phyloP scores from a whole-genome alignment of 1,140 invertebrate genomes.

The Kradibia gibbosae region DNA sequence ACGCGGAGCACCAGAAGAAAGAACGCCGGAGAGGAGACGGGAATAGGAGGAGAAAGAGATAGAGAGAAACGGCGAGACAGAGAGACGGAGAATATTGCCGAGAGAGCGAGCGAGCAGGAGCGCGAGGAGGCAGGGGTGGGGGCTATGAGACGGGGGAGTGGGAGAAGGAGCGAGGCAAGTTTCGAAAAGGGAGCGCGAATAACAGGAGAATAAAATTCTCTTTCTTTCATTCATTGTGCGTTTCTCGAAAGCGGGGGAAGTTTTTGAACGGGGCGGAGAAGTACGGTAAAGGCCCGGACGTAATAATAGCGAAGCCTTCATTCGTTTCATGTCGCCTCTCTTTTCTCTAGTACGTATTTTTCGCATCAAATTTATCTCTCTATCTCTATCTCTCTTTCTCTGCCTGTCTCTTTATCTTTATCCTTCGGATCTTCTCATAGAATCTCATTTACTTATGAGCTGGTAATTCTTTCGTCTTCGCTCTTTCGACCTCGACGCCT shows the following conservation, averaged over 20 bases:
- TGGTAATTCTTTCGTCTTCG: background rate
- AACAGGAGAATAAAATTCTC: slow-evolving; percentile 37
- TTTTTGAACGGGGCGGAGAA: slow-evolving; percentile 1
- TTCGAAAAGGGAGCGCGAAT: slow-evolving; percentile 18
- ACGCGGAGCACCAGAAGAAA: slow-evolving; percentile 2
- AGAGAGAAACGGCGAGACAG: background rate
- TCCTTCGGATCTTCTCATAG: background rate
- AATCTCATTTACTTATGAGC: slow-evolving; percentile 24
- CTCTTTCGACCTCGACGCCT: too few relatives aligned
- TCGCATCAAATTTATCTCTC: background rate
- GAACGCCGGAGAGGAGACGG: background rate
- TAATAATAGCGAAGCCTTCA: background rate
- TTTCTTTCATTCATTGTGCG: background rate
- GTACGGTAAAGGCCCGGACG: slow-evolving; percentile 16
- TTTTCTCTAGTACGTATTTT: background rate
- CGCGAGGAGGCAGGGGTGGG: too few relatives aligned
- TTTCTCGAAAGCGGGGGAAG: slow-evolving; percentile 21
- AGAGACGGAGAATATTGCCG: background rate
- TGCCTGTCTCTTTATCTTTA: background rate
- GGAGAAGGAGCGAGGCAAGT: background rate
- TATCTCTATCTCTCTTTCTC: background rate
- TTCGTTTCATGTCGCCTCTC: slow-evolving; percentile 21
- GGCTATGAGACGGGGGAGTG: background rate
- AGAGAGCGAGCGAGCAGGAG: background rate
- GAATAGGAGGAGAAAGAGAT: background rate